Percentiles rank a stretch among this genome's conserved stretches.
These are phyloP conservation scores for Limnothrissa miodon DNA, from an alignment of 2,113 vertebrate genomes.

Conservation along the genomic window DNA sequence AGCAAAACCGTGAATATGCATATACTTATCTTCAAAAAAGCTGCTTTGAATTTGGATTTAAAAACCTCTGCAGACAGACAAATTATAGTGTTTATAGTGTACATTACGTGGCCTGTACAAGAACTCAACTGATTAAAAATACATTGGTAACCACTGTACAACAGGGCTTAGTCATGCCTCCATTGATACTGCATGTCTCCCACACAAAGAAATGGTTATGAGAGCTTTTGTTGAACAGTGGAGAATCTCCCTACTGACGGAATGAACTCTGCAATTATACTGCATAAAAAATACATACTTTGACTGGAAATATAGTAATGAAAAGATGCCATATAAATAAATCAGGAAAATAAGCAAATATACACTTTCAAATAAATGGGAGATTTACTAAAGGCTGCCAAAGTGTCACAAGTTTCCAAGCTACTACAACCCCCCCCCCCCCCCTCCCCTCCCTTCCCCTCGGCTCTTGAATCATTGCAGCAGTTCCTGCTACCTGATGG, in stretches of 20 bases:
- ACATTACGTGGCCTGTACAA: no score
- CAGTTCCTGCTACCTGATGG: not conserved
- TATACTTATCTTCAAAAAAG: not conserved
- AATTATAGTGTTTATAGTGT: constrained; percentile 11
- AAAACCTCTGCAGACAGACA: not conserved
- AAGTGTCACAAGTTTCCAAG: not conserved
- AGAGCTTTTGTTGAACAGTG: no score
- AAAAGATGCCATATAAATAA: not conserved
- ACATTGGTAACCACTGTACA: not conserved
- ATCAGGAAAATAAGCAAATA: not conserved
- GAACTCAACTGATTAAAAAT: not conserved
- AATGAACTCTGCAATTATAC: not conserved
- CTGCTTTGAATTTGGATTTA: not conserved
- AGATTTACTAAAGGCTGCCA: not conserved
- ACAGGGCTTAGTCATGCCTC: not conserved
- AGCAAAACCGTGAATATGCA: not conserved
- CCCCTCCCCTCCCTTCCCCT: not conserved
- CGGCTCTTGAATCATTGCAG: not conserved
- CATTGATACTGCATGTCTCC: not conserved
- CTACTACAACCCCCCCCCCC: not conserved
- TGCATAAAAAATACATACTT: not conserved
- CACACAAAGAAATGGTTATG: not conserved
- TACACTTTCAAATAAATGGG: not conserved
- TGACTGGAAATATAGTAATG: not conserved
- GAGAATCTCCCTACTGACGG: no score